These are phyloP conservation scores for Guaruba guarouba DNA, from an alignment of 2,113 vertebrate genomes.

Conservation along the genomic window DNA sequence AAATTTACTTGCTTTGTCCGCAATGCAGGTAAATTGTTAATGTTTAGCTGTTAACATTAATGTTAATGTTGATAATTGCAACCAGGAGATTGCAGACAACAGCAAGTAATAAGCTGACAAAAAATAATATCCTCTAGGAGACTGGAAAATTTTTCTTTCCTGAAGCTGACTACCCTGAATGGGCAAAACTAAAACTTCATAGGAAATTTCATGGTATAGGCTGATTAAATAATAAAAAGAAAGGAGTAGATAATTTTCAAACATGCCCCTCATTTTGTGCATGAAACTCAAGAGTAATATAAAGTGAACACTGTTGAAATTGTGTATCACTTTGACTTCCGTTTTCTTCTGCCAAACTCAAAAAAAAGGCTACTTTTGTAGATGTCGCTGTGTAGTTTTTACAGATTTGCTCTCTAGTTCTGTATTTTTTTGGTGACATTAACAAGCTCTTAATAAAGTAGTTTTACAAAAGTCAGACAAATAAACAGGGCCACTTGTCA, in stretches of 20 bases:
- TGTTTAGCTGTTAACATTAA: background rate
- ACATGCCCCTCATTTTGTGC: background rate
- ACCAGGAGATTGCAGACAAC: background rate
- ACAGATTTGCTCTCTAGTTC: background rate
- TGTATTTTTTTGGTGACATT: background rate
- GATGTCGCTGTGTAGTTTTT: background rate
- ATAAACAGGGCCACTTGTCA: background rate
- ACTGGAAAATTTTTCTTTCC: background rate
- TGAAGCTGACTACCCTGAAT: background rate
- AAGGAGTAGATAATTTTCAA: background rate
- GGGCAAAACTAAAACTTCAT: background rate
- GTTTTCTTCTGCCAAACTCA: background rate
- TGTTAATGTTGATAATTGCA: background rate
- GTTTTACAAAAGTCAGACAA: background rate
- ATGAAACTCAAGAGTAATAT: background rate
- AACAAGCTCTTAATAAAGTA: background rate
- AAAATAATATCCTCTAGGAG: background rate
- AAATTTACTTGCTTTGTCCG: background rate
- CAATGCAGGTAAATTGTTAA: background rate
- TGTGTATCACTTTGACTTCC: background rate
- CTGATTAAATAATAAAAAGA: background rate
- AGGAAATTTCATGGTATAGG: background rate
- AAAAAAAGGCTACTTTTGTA: background rate
- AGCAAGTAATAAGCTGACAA: background rate
- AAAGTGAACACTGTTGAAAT: background rate